Evolutionary conservation across 2,797 vertebrate genomes (phyloP).

Genomic region (Protosalanx chinensis): DNA sequence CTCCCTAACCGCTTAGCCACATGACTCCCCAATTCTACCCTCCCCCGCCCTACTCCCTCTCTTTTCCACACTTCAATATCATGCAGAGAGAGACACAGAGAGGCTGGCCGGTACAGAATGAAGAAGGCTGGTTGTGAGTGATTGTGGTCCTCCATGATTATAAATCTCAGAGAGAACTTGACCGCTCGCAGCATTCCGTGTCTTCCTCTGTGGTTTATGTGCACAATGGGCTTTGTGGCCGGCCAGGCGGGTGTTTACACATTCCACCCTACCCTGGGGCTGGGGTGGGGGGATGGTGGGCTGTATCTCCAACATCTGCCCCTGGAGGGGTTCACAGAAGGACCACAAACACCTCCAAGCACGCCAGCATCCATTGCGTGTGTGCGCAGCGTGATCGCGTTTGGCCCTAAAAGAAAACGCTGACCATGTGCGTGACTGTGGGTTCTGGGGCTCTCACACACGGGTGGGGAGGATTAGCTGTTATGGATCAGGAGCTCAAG

Average conservation of each 20-base stretch:
- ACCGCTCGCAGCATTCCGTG: not conserved
- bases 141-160: constrained; percentile 25
- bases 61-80: not conserved
- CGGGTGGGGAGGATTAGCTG: constrained; percentile 40
- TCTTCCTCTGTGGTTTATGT: constrained; percentile 23
- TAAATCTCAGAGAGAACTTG: constrained; percentile 26
- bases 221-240: constrained; percentile 39
- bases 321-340: not conserved
- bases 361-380: constrained; percentile 47
- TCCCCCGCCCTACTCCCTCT: not conserved
- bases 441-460: constrained; percentile 42
- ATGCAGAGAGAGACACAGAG: not conserved
- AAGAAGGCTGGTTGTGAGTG: constrained; percentile 11
- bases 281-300: not conserved
- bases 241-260: constrained; percentile 31
- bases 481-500: constrained; percentile 22
- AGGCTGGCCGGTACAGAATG: not conserved
- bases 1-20: too few relatives aligned
- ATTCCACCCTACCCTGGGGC: constrained; percentile 23
- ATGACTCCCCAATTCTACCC: not conserved
- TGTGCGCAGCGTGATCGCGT: constrained; percentile 37
- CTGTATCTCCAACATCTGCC: constrained; percentile 12
- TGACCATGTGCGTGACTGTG: constrained; percentile 53
- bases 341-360: constrained; percentile 53
- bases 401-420: constrained; percentile 55